A percentile compares a stretch with the other conserved stretches of the same genome.
Evolutionary conservation across 2,888 invertebrate genomes (phyloP).

Genomic region (Boloria selene): DNA sequence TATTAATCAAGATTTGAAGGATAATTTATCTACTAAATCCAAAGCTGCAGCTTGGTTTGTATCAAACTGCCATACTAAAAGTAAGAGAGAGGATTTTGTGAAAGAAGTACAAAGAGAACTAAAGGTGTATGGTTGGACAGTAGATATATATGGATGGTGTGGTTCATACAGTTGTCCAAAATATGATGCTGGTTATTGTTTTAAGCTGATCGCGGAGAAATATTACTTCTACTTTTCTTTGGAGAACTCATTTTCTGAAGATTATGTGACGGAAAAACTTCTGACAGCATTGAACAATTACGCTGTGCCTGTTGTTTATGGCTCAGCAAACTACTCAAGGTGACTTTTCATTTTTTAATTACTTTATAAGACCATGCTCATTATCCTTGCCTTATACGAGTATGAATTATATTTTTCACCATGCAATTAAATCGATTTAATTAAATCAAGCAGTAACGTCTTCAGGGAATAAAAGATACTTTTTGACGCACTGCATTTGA

Average conservation of each 20-base stretch:
- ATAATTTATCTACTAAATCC: slow-evolving; percentile 49
- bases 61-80: slow-evolving; percentile 53
- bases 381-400: too few species aligned
- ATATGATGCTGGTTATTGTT: slow-evolving; percentile 46
- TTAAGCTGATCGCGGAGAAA: slow-evolving; percentile 48
- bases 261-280: slow-evolving; percentile 63
- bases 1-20: slow-evolving; percentile 47
- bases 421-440: too few species aligned
- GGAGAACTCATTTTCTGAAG: slow-evolving; percentile 60
- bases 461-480: too few species aligned
- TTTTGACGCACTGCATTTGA: too few species aligned
- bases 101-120: slow-evolving; percentile 46
- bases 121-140: slow-evolving; percentile 43
- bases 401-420: too few species aligned
- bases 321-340: slow-evolving; percentile 75
- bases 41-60: slow-evolving; percentile 63
- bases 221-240: slow-evolving; percentile 66
- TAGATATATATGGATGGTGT: slow-evolving; percentile 59
- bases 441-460: too few species aligned
- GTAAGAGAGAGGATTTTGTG: slow-evolving; percentile 47
- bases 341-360: slow-evolving; percentile 33
- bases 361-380: not conserved
- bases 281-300: slow-evolving; percentile 62
- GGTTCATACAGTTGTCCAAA: slow-evolving; percentile 49
- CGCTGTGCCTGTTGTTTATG: slow-evolving; percentile 87